These are phyloP conservation scores for Acyrthosiphon pisum DNA, from an alignment of 1,140 invertebrate genomes.

Conservation along the genomic window DNA sequence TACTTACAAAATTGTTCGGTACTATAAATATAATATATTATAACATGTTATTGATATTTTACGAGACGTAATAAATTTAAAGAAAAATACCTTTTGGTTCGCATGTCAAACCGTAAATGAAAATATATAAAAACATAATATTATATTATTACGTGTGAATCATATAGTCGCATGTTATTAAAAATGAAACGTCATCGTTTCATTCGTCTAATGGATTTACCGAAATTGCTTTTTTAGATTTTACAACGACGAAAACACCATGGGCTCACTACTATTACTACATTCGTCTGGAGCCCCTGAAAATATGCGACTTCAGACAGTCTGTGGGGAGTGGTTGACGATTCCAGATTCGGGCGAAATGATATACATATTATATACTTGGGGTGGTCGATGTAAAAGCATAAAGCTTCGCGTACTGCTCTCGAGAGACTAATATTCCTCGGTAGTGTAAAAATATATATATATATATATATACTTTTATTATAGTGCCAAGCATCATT, in stretches of 20 bases:
- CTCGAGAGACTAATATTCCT: constrained; percentile 29
- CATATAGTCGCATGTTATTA: neutral
- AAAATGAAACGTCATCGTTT: neutral
- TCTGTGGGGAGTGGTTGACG: neutral
- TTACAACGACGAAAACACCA: neutral
- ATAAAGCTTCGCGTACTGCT: neutral
- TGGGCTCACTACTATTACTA: neutral
- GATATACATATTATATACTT: neutral
- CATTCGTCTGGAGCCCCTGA: neutral
- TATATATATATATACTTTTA: neutral
- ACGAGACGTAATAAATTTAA: neutral
- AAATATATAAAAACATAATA: neutral
- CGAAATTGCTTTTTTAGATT: neutral
- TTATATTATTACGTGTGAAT: neutral
- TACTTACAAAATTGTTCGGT: neutral
- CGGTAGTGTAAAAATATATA: neutral
- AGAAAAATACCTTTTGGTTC: neutral
- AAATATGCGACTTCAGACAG: neutral
- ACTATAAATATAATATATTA: neutral
- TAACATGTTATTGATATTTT: neutral
- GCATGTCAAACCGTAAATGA: neutral
- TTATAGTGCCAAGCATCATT: neutral
- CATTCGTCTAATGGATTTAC: neutral
- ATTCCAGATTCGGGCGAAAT: neutral
- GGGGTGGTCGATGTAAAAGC: neutral